phyloP scores from a whole-genome alignment of 2,888 invertebrate species.

The Psylliodes chrysocephalus region DNA sequence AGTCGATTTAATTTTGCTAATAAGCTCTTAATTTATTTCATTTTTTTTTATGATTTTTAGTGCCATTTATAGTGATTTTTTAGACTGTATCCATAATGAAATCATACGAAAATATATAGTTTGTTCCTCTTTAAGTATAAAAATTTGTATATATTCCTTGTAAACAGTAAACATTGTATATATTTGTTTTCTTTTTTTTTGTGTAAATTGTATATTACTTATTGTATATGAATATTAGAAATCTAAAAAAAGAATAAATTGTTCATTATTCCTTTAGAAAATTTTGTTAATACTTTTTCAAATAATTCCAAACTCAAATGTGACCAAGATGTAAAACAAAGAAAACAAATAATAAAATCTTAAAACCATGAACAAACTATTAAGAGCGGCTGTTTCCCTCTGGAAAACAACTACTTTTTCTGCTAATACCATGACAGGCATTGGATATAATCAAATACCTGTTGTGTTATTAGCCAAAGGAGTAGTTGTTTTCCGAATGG shows the following conservation, averaged over 20 bases:
- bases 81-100: conserved; percentile 42
- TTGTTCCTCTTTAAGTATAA: conserved; percentile 47
- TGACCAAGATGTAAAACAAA: no score
- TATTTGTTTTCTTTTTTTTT: conserved; percentile 41
- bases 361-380: no score
- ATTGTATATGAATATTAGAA: conserved; percentile 45
- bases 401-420: no score
- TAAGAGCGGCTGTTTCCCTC: no score
- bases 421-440: no score
- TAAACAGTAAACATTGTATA: conserved; percentile 43
- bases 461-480: no score
- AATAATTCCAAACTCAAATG: no score
- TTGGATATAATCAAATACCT: no score
- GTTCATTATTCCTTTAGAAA: neutral
- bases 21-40: neutral
- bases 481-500: no score
- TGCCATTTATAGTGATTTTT: conserved; percentile 42
- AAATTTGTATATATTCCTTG: conserved; percentile 44
- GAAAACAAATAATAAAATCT: no score
- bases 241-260: conserved; percentile 12
- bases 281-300: conserved; percentile 4
- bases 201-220: conserved; percentile 49
- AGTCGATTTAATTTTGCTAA: no score
- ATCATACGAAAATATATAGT: conserved; percentile 37
- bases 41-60: conserved; percentile 34